Evolutionary conservation across 2,888 invertebrate species (phyloP).

Genomic region (Pherbina coryleti): DNA sequence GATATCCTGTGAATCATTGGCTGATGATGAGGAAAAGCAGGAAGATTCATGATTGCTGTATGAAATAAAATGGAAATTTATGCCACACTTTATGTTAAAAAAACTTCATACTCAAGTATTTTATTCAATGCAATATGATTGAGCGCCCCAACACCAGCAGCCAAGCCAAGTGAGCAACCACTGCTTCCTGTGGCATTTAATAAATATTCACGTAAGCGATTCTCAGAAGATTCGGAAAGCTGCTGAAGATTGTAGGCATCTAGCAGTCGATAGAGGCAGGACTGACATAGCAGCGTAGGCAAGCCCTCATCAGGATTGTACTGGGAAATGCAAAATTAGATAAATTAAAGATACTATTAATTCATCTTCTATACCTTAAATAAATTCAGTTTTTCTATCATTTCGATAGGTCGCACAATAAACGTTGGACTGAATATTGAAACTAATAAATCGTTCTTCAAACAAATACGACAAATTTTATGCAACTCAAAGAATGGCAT

Average conservation of each 20-base stretch:
- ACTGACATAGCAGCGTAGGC: constrained; percentile 59
- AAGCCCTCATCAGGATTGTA: constrained; percentile 53
- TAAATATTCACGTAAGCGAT: constrained; percentile 56
- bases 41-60: constrained; percentile 42
- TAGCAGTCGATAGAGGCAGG: constrained; percentile 59
- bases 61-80: background rate
- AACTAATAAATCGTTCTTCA: constrained; percentile 57
- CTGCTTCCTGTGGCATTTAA: constrained; percentile 40
- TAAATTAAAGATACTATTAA: background rate
- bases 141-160: background rate
- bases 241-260: constrained; percentile 62
- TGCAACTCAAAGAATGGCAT: constrained; percentile 44
- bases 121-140: constrained; percentile 25
- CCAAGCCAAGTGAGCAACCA: background rate
- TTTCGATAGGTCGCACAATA: constrained; percentile 58
- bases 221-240: constrained; percentile 59
- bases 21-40: constrained; percentile 26
- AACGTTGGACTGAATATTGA: constrained; percentile 59
- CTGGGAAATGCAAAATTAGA: background rate
- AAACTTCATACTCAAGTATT: constrained; percentile 46
- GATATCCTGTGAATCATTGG: constrained; percentile 43
- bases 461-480: constrained; percentile 62
- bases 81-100: constrained; percentile 24
- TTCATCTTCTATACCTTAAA: constrained; percentile 49
- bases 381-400: constrained; percentile 58